phyloP scores from a whole-genome alignment of 2,113 vertebrate species.

The Archocentrus centrarchus region DNA sequence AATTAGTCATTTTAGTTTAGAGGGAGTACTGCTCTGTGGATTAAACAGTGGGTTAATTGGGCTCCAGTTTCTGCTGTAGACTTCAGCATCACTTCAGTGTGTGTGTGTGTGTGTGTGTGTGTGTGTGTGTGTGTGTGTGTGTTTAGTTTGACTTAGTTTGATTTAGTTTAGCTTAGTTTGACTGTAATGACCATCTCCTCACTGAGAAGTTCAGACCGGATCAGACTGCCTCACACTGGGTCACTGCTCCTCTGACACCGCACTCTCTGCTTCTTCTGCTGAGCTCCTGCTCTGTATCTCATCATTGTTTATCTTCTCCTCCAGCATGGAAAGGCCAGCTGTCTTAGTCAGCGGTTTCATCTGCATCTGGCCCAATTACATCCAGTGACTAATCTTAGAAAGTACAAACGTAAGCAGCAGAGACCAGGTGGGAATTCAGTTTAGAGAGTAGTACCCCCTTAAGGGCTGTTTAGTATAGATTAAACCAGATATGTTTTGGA shows the following conservation, averaged over 20 bases:
- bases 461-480: slow-evolving; percentile 19
- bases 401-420: slow-evolving; percentile 53
- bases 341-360: slow-evolving; percentile 62
- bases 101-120: background rate
- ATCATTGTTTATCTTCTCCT: slow-evolving; percentile 49
- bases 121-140: background rate
- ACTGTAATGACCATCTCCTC: slow-evolving; percentile 54
- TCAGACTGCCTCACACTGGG: slow-evolving; percentile 16
- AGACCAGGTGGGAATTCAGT: slow-evolving; percentile 57
- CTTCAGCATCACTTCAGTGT: slow-evolving; percentile 34
- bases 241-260: slow-evolving; percentile 29
- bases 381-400: slow-evolving; percentile 30
- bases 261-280: slow-evolving; percentile 3
- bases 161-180: slow-evolving; percentile 2
- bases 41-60: background rate
- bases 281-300: slow-evolving; percentile 1
- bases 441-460: slow-evolving; percentile 12
- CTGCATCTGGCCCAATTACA: slow-evolving; percentile 38
- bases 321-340: slow-evolving; percentile 30
- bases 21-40: background rate
- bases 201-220: slow-evolving; percentile 12
- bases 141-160: too few relatives aligned
- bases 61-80: background rate
- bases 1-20: background rate
- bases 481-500: slow-evolving; percentile 23